These are phyloP conservation scores for Agrotis ipsilon DNA, from an alignment of 2,888 invertebrate genomes.

Conservation along the genomic window DNA sequence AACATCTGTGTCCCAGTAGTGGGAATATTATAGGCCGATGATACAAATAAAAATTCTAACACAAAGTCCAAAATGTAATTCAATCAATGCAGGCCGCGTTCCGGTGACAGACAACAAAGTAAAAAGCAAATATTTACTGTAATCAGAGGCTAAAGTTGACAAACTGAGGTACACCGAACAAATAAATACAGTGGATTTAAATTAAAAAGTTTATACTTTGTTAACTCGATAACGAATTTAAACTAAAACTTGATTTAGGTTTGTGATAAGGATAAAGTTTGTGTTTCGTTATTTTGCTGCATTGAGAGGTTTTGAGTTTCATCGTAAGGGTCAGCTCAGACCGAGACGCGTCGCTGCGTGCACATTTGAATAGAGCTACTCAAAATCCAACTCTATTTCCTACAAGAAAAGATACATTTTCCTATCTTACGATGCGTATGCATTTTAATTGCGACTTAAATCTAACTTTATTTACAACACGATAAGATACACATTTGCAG, in stretches of 20 bases:
- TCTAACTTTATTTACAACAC: no score
- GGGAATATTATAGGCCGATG: no score
- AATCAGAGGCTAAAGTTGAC: constrained; percentile 75
- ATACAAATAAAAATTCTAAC: constrained; percentile 20
- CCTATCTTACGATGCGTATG: no score
- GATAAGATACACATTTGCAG: no score
- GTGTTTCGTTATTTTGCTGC: background rate
- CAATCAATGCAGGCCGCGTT: constrained; percentile 69
- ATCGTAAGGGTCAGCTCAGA: no score
- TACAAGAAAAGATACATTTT: no score
- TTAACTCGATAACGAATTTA: constrained; percentile 43
- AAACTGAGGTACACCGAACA: constrained; percentile 51
- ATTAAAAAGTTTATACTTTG: constrained; percentile 55
- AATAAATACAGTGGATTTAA: constrained; percentile 58
- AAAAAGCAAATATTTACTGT: constrained; percentile 76
- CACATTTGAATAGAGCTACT: no score
- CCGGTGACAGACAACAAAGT: constrained; percentile 67
- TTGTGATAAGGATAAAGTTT: constrained; percentile 22
- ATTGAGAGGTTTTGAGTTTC: background rate
- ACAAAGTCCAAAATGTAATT: constrained; percentile 49
- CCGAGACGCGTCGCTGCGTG: no score
- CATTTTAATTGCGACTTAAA: no score
- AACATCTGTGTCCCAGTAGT: no score
- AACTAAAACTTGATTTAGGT: constrained; percentile 42
- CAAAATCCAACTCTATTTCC: no score